Evolutionary conservation across 2,888 invertebrate genomes (phyloP).

Genomic region (Busseola fusca): DNA sequence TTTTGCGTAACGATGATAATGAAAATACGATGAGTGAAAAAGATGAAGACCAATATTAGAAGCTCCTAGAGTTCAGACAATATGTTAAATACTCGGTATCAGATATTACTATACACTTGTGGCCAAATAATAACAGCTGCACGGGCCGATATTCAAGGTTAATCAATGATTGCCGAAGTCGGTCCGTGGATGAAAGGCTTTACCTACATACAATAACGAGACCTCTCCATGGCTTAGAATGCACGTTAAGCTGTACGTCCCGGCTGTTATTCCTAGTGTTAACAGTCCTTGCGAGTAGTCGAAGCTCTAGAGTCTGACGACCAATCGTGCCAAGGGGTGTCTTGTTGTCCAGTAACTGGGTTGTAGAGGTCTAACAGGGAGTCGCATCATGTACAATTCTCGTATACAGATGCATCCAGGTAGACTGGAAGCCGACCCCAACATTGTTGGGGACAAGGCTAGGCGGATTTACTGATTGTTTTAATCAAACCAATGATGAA

Average conservation of each 20-base stretch:
- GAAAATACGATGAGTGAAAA: neutral
- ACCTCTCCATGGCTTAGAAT: neutral
- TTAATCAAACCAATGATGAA: neutral
- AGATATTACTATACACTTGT: neutral
- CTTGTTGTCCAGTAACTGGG: neutral
- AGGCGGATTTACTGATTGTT: neutral
- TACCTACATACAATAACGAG: neutral
- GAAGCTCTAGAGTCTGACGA: neutral
- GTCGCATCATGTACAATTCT: neutral
- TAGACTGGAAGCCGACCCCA: neutral
- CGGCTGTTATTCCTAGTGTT: neutral
- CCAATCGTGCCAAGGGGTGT: neutral
- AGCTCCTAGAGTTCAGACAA: neutral
- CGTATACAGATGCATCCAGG: neutral
- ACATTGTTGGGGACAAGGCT: neutral
- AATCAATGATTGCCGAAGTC: neutral
- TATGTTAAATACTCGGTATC: neutral
- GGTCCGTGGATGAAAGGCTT: neutral
- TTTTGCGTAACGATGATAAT: neutral
- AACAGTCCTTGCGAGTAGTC: neutral
- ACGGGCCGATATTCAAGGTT: neutral
- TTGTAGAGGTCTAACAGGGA: neutral
- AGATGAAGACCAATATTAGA: neutral
- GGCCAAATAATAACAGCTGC: neutral
- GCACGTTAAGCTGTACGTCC: neutral